These are phyloP conservation scores for Ichneumoninae sp. DNA, from an alignment of 2,888 invertebrate species.

Conservation along the genomic window DNA sequence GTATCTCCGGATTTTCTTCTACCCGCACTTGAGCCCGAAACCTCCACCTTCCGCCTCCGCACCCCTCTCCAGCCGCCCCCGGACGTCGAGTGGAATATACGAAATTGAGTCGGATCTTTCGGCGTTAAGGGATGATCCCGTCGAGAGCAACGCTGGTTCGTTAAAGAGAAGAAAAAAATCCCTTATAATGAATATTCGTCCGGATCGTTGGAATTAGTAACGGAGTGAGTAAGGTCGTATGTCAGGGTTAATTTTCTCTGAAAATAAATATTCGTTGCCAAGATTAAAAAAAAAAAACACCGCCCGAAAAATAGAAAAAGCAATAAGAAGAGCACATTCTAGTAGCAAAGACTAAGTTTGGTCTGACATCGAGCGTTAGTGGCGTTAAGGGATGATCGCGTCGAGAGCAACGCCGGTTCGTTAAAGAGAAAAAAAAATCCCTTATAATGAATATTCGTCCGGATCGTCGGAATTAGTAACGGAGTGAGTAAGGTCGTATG, in stretches of 20 bases:
- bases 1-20: conserved; percentile 53
- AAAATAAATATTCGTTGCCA: background rate
- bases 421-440: background rate
- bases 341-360: background rate
- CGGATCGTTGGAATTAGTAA: no score
- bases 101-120: conserved; percentile 50
- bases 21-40: conserved; percentile 1
- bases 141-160: conserved; percentile 18
- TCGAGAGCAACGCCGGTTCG: conserved; percentile 19
- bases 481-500: no score
- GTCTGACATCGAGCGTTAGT: background rate
- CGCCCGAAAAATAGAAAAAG: background rate
- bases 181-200: background rate
- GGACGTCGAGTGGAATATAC: conserved; percentile 40
- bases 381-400: conserved; percentile 46
- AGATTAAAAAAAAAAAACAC: background rate
- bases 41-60: background rate
- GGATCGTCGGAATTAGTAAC: no score
- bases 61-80: background rate
- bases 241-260: no score
- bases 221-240: no score
- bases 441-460: background rate
- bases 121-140: conserved; percentile 48
- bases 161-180: background rate
- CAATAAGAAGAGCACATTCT: background rate